Evolutionary conservation across 2,888 invertebrate species (phyloP).

Genomic region (Pollenia amentaria): DNA sequence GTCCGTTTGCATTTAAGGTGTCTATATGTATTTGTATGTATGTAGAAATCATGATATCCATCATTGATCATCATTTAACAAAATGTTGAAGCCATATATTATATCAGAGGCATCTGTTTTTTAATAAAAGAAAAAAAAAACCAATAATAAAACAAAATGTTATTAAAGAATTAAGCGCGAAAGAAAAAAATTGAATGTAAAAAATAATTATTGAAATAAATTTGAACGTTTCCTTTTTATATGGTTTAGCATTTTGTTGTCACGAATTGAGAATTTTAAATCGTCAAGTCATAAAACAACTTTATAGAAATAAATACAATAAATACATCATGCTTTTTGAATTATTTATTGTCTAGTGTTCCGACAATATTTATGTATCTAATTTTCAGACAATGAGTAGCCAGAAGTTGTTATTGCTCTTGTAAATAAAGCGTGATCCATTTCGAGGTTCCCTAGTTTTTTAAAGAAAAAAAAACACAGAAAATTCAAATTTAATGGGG

Average conservation of each 20-base stretch:
- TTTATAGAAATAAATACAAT: neutral
- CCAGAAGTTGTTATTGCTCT: neutral
- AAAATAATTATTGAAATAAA: conserved; percentile 26
- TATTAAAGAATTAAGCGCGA: neutral
- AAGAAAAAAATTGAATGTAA: neutral
- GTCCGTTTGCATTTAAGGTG: too few relatives aligned
- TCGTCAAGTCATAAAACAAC: neutral
- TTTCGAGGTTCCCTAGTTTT: too few relatives aligned
- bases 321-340: neutral
- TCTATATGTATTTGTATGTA: too few relatives aligned
- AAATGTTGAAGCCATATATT: neutral
- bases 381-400: conserved; percentile 36
- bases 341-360: neutral
- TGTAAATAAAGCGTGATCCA: too few relatives aligned
- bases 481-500: too few relatives aligned
- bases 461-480: too few relatives aligned
- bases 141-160: conserved; percentile 30
- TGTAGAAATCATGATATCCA: too few relatives aligned
- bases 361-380: neutral
- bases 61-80: conserved; percentile 10
- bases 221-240: neutral
- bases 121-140: neutral
- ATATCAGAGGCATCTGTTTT: neutral
- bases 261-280: conserved; percentile 35
- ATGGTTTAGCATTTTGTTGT: conserved; percentile 13